A percentile compares a stretch with the other conserved stretches of the same genome.
Conservation (phyloP, 2,888 invertebrate genomes). For the Trissoscelio sp. region DNA sequence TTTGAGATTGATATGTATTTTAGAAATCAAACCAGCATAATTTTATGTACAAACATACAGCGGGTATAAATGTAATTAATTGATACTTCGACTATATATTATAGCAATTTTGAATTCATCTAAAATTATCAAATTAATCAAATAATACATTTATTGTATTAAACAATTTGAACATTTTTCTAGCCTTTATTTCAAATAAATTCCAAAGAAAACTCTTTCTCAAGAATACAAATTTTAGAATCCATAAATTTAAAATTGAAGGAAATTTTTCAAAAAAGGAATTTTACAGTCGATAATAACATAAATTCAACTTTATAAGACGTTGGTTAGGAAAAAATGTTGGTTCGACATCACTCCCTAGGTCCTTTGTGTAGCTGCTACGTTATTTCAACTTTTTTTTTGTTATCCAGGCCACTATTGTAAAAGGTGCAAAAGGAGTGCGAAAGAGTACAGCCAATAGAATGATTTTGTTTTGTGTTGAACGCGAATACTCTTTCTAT, state of each 20-base stretch:
- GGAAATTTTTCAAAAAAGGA: neutral
- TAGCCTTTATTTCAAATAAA: too few relatives aligned
- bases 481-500: slow-evolving; percentile 13
- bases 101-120: too few relatives aligned
- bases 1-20: neutral
- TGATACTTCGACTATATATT: too few relatives aligned
- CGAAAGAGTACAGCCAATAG: slow-evolving; percentile 34
- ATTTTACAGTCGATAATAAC: too few relatives aligned
- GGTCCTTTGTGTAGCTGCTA: neutral
- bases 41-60: neutral
- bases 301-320: too few relatives aligned
- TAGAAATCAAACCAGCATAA: neutral
- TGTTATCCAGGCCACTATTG: neutral
- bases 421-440: slow-evolving; percentile 38
- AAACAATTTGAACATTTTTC: too few relatives aligned
- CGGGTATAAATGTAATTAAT: neutral
- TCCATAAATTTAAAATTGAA: too few relatives aligned
- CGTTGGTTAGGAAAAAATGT: neutral
- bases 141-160: too few relatives aligned
- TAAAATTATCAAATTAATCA: too few relatives aligned
- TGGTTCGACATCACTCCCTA: neutral
- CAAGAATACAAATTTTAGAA: too few relatives aligned
- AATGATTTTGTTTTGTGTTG: slow-evolving; percentile 51
- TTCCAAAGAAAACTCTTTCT: too few relatives aligned
- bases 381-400: neutral